These are phyloP conservation scores for Chiloscyllium punctatum DNA, from an alignment of 2,797 vertebrate genomes.

Conservation along the genomic window DNA sequence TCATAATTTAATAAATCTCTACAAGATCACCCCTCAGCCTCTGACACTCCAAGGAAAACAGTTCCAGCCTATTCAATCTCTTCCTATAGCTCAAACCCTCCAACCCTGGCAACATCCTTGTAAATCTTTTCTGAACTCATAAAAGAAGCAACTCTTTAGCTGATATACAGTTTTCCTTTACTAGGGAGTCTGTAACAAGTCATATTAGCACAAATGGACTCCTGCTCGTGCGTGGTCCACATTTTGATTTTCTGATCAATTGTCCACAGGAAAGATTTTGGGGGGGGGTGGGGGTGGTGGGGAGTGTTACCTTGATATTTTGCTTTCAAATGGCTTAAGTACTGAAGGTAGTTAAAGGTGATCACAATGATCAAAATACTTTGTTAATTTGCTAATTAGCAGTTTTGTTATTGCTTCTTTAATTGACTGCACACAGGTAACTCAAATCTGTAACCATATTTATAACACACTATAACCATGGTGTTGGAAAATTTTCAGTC, in stretches of 20 bases:
- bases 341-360: not conserved
- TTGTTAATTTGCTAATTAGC: not conserved
- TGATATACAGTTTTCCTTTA: not conserved
- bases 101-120: no score
- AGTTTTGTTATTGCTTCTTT: not conserved
- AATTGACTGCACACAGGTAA: not conserved
- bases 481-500: not conserved
- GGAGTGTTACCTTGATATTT: not conserved
- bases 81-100: no score
- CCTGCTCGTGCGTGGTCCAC: not conserved
- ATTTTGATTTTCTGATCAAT: not conserved
- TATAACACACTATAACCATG: not conserved
- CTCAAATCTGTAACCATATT: not conserved
- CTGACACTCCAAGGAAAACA: no score
- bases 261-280: not conserved
- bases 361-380: not conserved
- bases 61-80: no score
- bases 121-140: no score
- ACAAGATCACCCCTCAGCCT: no score
- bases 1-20: no score
- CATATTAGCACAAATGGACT: not conserved
- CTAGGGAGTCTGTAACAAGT: not conserved
- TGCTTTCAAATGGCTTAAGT: not conserved
- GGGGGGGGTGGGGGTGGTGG: no score
- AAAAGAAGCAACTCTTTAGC: not conserved